Conservation (phyloP, 2,888 invertebrate species). For the Mythimna vitellina region DNA sequence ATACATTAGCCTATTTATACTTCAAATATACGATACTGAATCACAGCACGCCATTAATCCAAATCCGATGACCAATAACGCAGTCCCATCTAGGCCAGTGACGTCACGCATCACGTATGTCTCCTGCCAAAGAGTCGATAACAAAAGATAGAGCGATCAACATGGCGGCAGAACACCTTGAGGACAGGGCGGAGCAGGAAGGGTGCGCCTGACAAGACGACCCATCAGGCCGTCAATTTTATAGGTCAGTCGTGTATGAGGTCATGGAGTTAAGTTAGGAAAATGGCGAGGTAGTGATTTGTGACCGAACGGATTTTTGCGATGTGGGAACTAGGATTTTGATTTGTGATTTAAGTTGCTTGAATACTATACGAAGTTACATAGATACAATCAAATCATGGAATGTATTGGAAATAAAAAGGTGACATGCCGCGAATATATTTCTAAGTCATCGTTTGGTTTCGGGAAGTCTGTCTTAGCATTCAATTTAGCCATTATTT, state of each 20-base stretch:
- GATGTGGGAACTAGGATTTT: not conserved
- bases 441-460: not conserved
- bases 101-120: slow-evolving; percentile 39
- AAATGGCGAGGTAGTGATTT: slow-evolving; percentile 3
- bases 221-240: slow-evolving; percentile 81
- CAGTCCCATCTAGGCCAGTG: slow-evolving; percentile 41
- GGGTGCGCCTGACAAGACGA: slow-evolving; percentile 80
- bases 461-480: too few species aligned
- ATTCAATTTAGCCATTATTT: too few species aligned
- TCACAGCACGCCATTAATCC: slow-evolving; percentile 26
- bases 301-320: slow-evolving; percentile 32
- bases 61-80: slow-evolving; percentile 38
- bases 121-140: slow-evolving; percentile 39
- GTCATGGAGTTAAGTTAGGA: slow-evolving; percentile 58
- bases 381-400: not conserved
- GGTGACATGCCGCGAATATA: not conserved
- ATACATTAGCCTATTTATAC: not conserved
- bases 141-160: slow-evolving; percentile 59
- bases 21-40: not conserved
- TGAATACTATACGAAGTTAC: not conserved
- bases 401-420: not conserved
- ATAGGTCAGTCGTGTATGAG: slow-evolving; percentile 81
- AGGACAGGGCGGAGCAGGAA: slow-evolving; percentile 82
- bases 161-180: slow-evolving; percentile 65
- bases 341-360: not conserved